Evolutionary conservation across 1,140 invertebrate genomes (phyloP), one percentile per base, ranked within the genome.

Genomic region (Ooceraea biroi): DNA sequence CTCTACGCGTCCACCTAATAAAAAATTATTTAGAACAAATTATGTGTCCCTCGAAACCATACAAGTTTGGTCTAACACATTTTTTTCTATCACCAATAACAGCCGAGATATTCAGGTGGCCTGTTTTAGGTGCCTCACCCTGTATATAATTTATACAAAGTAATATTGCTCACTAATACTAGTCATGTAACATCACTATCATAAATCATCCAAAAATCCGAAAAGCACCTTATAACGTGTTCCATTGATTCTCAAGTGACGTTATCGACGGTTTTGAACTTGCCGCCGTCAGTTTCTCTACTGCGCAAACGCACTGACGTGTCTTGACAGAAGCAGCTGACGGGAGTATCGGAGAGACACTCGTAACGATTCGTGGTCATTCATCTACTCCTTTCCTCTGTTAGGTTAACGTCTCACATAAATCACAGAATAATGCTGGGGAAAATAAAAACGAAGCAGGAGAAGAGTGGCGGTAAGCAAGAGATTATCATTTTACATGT

Each of bases 361-460:
- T 50, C 48, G 27, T n/a, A 25, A n/a, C n/a, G n/a, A n/a, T n/a
- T n/a, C n/a, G 36, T n/a, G 41, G 19, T 57, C 27, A 30, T 44
- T n/a, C 55, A 50, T 82, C 74, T 84, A 80, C 60, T 76, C 36
- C 2, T 82, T 57, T 50, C 12, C 36, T 17, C 41, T 71, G 17
- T 73, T 88, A 88, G 85, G 85, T 87, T 87, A 88, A 83, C 61
- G 19, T 78, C 55, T 55, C 17, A 25, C 7, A 30, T n/a, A 69
- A 69, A 76, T 72, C 17, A 88, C 27, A 83, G n/a, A 46, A 17
- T 76, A 52, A 93, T 93, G 93, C 88, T 93, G 65, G 87, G 83
- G 17, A 93, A 91, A 88, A 89, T 90, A 14, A 86, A 86, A 82
- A 91, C 90, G 12, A 93, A 93, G 57, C 91, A 92, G 61, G 91